Evolutionary conservation across 2,113 vertebrate species (phyloP).

Genomic region (Rhabdomys dilectus): DNA sequence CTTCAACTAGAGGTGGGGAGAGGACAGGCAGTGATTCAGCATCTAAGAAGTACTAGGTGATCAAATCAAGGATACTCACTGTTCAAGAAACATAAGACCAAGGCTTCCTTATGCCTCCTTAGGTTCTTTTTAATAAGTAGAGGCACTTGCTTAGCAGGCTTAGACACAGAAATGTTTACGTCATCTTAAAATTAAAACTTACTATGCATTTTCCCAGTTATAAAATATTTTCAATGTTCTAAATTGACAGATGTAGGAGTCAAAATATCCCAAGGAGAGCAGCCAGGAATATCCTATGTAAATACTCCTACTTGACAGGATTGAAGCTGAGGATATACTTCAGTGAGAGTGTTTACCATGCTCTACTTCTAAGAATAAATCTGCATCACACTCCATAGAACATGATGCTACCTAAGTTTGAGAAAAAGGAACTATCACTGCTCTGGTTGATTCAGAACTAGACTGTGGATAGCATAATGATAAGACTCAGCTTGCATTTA

Average conservation of each 20-base stretch:
- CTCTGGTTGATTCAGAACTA: background rate
- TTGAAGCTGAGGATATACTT: background rate
- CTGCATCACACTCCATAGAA: background rate
- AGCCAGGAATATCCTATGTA: background rate
- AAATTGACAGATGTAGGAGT: background rate
- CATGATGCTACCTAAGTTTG: background rate
- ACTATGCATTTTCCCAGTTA: background rate
- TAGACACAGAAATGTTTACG: background rate
- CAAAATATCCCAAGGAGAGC: background rate
- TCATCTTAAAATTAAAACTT: background rate
- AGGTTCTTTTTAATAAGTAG: background rate
- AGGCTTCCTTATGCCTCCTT: background rate
- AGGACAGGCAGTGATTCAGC: background rate
- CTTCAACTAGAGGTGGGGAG: accelerated
- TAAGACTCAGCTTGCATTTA: background rate
- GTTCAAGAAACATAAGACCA: accelerated
- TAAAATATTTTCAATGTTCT: background rate
- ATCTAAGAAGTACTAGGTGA: background rate
- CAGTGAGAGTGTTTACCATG: background rate
- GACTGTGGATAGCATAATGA: background rate
- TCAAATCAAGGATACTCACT: background rate
- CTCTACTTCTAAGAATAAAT: background rate
- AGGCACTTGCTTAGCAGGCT: background rate
- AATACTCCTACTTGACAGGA: background rate
- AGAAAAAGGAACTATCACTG: no score